Percentiles rank a stretch among this genome's conserved stretches.
These are phyloP conservation scores for Rhegmatorhina hoffmannsi DNA, from an alignment of 2,113 vertebrate genomes.

Conservation along the genomic window DNA sequence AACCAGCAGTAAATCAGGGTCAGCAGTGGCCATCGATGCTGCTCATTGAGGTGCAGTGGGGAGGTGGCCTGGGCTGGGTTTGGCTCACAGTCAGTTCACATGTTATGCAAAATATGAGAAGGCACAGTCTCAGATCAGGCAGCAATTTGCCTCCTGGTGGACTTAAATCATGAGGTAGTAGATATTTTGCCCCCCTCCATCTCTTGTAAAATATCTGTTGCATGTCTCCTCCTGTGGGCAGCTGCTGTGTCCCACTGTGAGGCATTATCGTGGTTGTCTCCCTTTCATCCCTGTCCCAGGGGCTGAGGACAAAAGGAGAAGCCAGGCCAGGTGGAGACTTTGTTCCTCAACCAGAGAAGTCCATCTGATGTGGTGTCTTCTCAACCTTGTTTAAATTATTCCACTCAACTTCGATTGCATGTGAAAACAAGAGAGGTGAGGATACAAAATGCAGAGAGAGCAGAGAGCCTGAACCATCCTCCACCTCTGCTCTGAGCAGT, in stretches of 20 bases:
- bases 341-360: not conserved
- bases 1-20: not conserved
- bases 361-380: not conserved
- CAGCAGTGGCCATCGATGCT: not conserved
- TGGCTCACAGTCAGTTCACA: not conserved
- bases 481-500: not conserved
- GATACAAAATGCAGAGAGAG: not conserved
- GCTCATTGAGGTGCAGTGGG: accelerated
- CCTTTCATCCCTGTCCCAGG: not conserved
- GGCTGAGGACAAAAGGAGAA: not conserved
- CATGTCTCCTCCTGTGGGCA: not conserved
- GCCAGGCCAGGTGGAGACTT: not conserved
- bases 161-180: not conserved
- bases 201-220: not conserved
- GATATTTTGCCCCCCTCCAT: accelerated
- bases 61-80: not conserved
- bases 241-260: not conserved
- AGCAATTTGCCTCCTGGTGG: not conserved
- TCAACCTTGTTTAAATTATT: not conserved
- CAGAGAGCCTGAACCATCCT: not conserved
- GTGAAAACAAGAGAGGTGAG: not conserved
- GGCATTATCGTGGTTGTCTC: not conserved
- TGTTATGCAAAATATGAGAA: not conserved
- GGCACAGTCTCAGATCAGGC: not conserved
- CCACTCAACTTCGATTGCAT: not conserved